Base-by-base conservation (phyloP, 2,888 invertebrate species). In the Ennomos quercinarius region DNA sequence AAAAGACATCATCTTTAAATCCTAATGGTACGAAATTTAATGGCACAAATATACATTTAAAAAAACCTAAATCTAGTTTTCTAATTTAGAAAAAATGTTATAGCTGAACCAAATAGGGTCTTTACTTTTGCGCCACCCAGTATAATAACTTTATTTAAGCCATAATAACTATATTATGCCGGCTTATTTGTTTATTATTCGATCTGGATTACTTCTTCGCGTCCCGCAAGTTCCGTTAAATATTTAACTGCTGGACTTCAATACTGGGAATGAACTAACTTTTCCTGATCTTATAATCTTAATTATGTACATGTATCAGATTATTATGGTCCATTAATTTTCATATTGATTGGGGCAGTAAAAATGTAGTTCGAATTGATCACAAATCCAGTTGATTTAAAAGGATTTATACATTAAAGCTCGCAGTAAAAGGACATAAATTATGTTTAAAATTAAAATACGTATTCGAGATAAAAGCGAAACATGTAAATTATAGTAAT, bases 141-240 rank as follows among this genome's bases (percentile, higher is more conserved):
- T n/a, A 71, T 64, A 72, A 67, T 62, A 71, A 74, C 63, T 72
- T 74, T 65, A 71, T 74, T 71, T 71, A 63, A 74, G 68, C 59
- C 42, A 48, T 57, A 56, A 62, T 54, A 59, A 47, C 50, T 51
- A 38, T 70, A 67, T 56, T 37, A 66, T 37, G 34, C 27, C 27
- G 17, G 35, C 6, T 41, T 64, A 66, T 71, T 41, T 64, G 65
- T 71, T 70, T 71, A 68, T 49, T 61, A 67, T 60, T 54, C 64
- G 63, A 61, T 62, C 70, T 71, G 63, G 72, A 70, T 74, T 69
- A 68, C 65, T 67, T 67, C 53, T 54, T 49, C 51, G 44, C 41
- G 53, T 62, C 66, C 72, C 74, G 73, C 74, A 76, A 72, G 54
- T 62, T 66, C 72, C 74, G 73, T 74, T 77, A 72, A 41, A 39